Base-by-base conservation (phyloP, 2,113 vertebrate species). In the Urocitellus parryii region DNA sequence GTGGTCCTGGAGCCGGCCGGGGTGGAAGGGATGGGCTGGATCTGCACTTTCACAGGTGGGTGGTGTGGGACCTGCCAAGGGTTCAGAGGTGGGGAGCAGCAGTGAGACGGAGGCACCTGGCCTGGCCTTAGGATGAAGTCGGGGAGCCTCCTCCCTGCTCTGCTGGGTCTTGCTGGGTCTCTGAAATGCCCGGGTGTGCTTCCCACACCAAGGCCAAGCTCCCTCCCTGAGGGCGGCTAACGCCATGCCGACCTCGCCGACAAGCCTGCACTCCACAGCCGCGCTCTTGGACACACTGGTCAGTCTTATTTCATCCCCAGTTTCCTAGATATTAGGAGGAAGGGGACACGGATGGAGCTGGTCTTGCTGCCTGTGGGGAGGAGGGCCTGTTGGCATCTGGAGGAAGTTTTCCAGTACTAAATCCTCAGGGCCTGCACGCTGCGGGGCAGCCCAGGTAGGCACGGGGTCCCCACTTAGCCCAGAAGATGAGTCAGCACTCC, bases 281-380 rank as follows among this genome's bases (percentile, higher is more conserved):
- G 0, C 4, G 25, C 2, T 37, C 13, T 2, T 17, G 17, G 1
- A 2, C 4, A 22, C 25, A 6, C 24, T 5, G 58, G 24, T 76
- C 68, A 1, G 29, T 5, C 48, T 65, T n/a, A 5, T 25, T 16
- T 18, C 4, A 4, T 20, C n/a, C 18, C 34, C 37, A n/a, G 5
- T 11, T 37, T 45, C 67, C 80, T 42, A 42, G 73, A 34, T 48
- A 73, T 88, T 27, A 53, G 61, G 37, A 76, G 22, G 61, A 14
- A 61, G 24, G 79, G 76, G 32, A 37, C 0, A 37, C 10, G 51
- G 48, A 61, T 2, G 58, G 37, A 77, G 13, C 32, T 70, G 39
- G n/a, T 5, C 61, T 39, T 53, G 20, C 42, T 63, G 70, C 72
- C 7, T 61, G 51, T 48, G 45, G 61, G 65, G 76, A 92, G 32